These are phyloP conservation scores for Drymonia ruficornis DNA, from an alignment of 2,888 invertebrate species.

Conservation along the genomic window DNA sequence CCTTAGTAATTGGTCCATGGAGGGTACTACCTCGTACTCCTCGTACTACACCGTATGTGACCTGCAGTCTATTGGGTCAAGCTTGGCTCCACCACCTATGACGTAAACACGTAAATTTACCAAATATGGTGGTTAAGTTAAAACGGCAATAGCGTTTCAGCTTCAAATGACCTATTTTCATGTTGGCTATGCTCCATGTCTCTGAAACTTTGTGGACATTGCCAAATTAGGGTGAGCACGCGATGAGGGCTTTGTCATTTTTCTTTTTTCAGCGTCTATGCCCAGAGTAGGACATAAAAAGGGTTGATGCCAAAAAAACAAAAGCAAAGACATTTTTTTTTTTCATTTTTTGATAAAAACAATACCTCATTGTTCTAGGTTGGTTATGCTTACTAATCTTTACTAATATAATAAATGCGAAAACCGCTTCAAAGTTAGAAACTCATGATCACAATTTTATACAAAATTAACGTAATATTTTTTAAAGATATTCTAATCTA, in stretches of 20 bases:
- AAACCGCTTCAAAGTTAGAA: neutral
- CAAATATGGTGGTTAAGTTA: neutral
- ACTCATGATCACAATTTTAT: neutral
- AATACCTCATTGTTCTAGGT: too few species aligned
- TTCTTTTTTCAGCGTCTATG: neutral
- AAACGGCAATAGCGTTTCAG: neutral
- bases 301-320: too few species aligned
- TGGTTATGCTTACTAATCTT: too few species aligned
- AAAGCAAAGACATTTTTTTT: too few species aligned
- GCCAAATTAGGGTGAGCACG: conserved; percentile 6
- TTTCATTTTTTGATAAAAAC: too few species aligned
- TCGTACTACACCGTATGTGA: too few species aligned
- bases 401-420: too few species aligned
- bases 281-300: neutral
- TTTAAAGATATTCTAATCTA: neutral
- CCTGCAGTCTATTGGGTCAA: too few species aligned
- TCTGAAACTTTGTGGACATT: neutral
- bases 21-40: too few species aligned
- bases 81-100: too few species aligned
- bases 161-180: conserved; percentile 3
- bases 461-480: neutral
- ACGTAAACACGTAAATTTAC: neutral
- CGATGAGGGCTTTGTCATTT: neutral
- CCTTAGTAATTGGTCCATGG: too few species aligned
- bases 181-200: conserved; percentile 4